These are phyloP conservation scores for Pemphigus obesinymphae DNA, from an alignment of 1,140 invertebrate genomes.

Conservation along the genomic window DNA sequence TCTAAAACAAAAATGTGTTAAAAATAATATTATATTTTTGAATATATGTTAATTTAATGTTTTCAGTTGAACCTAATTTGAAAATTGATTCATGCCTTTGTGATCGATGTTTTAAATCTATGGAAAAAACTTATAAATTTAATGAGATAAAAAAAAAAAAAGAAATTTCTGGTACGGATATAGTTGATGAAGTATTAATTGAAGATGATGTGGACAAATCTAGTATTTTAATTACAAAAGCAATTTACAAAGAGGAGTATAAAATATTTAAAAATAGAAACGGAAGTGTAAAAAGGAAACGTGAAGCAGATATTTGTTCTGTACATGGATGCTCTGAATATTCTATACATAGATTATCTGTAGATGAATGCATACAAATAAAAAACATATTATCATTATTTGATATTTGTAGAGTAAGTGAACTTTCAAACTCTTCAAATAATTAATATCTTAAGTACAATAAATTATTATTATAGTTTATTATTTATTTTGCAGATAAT, in stretches of 20 bases:
- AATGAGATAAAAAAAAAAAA: not conserved
- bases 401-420: not conserved
- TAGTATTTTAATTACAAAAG: not conserved
- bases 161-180: not conserved
- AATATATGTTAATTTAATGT: not conserved
- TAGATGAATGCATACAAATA: not conserved
- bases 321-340: not conserved
- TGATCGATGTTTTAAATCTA: constrained; percentile 8
- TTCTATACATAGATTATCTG: not conserved
- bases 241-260: too few relatives aligned
- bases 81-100: constrained; percentile 19
- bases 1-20: too few relatives aligned
- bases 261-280: not conserved
- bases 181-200: not conserved
- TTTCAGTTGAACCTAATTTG: not conserved
- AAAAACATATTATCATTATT: not conserved
- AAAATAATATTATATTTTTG: not conserved
- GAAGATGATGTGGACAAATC: not conserved
- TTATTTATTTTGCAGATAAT: not conserved
- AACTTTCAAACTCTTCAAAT: not conserved
- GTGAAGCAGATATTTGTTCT: not conserved
- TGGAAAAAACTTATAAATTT: not conserved
- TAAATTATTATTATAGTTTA: not conserved
- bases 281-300: not conserved
- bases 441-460: not conserved